These are phyloP conservation scores for Formica aserva DNA, from an alignment of 2,888 invertebrate genomes.

Conservation along the genomic window DNA sequence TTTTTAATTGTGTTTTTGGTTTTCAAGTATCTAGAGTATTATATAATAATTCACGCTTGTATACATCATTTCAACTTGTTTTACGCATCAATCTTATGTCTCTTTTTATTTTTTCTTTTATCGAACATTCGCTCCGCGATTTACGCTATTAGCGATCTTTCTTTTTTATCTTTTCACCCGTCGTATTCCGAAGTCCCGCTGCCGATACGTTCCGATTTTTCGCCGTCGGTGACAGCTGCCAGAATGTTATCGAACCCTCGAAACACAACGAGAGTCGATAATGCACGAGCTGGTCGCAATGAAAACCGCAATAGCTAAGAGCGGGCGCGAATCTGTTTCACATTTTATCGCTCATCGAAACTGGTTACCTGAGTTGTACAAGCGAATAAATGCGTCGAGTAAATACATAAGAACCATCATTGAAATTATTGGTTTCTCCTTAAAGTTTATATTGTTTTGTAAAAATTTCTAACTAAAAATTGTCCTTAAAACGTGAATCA, in stretches of 20 bases:
- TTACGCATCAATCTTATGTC: not conserved
- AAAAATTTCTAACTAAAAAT: not conserved
- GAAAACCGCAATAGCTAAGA: slow-evolving; percentile 59
- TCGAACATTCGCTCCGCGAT: not conserved
- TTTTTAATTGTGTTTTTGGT: not conserved
- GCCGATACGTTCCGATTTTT: slow-evolving; percentile 67
- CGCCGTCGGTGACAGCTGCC: slow-evolving; percentile 71
- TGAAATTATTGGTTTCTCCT: slow-evolving; percentile 1
- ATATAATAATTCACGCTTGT: not conserved
- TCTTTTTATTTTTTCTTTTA: not conserved
- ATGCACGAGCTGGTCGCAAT: slow-evolving; percentile 62
- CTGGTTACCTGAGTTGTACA: slow-evolving; percentile 19
- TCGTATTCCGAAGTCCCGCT: slow-evolving; percentile 38
- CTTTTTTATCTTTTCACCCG: slow-evolving; percentile 40
- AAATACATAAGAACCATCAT: not conserved
- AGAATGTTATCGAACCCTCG: slow-evolving; percentile 63
- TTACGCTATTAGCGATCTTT: slow-evolving; percentile 32
- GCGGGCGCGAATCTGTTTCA: slow-evolving; percentile 60
- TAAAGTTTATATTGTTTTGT: not conserved
- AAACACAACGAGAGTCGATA: slow-evolving; percentile 66
- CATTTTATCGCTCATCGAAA: slow-evolving; percentile 53
- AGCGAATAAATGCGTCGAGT: slow-evolving; percentile 15
- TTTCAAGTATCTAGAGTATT: not conserved
- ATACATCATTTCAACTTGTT: not conserved
- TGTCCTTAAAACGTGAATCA: not conserved